Evolutionary conservation across 2,888 invertebrate species (phyloP).

Genomic region (Drosophila ochracea): DNA sequence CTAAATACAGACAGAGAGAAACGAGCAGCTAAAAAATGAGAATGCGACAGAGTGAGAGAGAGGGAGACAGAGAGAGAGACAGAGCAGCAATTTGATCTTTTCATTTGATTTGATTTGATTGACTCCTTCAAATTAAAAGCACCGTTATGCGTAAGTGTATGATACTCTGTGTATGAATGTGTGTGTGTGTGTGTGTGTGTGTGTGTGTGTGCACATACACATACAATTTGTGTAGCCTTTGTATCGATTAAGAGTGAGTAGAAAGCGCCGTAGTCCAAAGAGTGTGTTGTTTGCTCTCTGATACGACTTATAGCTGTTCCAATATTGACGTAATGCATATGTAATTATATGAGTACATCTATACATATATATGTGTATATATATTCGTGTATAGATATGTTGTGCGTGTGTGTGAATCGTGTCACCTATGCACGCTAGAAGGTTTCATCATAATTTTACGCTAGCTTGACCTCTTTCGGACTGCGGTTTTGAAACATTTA

Average conservation of each 20-base stretch:
- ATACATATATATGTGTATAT: neutral
- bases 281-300: neutral
- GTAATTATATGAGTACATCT: neutral
- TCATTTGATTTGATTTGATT: conserved; percentile 66
- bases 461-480: conserved; percentile 36
- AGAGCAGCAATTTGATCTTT: conserved; percentile 45
- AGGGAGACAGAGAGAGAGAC: neutral
- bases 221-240: neutral
- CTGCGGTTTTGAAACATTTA: conserved; percentile 64
- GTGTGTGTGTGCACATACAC: neutral
- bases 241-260: conserved; percentile 8
- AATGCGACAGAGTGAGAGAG: neutral
- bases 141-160: conserved; percentile 63
- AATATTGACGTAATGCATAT: neutral
- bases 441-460: conserved; percentile 54
- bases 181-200: neutral
- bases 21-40: neutral
- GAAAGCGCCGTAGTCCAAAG: neutral
- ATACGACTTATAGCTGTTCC: neutral
- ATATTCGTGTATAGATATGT: neutral
- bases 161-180: neutral
- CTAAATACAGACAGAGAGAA: neutral
- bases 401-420: conserved; percentile 11
- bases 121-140: conserved; percentile 70
- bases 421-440: conserved; percentile 44